Conservation (phyloP, 1,140 invertebrate species). For the Oscheius sp. region DNA sequence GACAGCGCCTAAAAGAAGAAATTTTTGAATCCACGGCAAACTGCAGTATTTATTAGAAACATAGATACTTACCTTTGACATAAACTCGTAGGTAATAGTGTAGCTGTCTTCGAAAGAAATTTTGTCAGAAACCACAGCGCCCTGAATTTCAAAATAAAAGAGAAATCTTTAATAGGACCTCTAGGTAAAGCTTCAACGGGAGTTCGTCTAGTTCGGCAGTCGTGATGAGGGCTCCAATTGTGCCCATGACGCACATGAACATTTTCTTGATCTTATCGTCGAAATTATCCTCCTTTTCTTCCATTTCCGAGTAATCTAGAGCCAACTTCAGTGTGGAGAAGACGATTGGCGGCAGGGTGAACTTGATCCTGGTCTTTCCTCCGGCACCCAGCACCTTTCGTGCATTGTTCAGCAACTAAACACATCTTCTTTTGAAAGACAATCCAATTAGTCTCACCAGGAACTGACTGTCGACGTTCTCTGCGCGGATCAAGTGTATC, state of each 20-base stretch:
- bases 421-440: conserved; percentile 61
- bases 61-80: conserved; percentile 75
- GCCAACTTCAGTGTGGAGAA: conserved; percentile 84
- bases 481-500: conserved; percentile 83
- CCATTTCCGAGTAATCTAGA: conserved; percentile 75
- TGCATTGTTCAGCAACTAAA: conserved; percentile 69
- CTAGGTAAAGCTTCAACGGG: conserved; percentile 85
- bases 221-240: conserved; percentile 85
- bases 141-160: conserved; percentile 69
- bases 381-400: conserved; percentile 84
- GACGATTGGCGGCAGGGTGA: conserved; percentile 89
- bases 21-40: conserved; percentile 15
- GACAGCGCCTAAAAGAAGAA: conserved; percentile 76
- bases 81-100: conserved; percentile 94
- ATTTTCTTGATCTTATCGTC: conserved; percentile 97
- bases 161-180: conserved; percentile 67
- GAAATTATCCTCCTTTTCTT: conserved; percentile 88
- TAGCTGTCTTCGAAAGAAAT: conserved; percentile 91
- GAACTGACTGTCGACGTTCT: conserved; percentile 85
- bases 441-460: conserved; percentile 63
- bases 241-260: conserved; percentile 93
- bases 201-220: conserved; percentile 80
- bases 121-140: conserved; percentile 84
- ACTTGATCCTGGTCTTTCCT: conserved; percentile 80
- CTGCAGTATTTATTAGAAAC: conserved; percentile 7